Evolutionary conservation across 2,888 invertebrate genomes (phyloP).

Genomic region (Acronicta alni): DNA sequence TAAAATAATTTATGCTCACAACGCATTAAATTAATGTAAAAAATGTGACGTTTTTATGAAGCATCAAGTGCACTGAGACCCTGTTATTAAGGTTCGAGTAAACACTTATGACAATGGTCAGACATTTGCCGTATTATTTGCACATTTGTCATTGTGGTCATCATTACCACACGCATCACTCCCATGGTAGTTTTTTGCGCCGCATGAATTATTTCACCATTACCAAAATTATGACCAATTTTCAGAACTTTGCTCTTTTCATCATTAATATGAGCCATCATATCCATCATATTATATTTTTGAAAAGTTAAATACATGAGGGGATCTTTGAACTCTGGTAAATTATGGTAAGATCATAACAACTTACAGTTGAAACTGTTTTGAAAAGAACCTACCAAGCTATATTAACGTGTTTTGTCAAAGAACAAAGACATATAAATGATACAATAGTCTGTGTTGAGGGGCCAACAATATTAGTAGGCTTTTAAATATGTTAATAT

Average conservation of each 20-base stretch:
- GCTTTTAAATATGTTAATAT: background rate
- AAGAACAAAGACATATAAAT: background rate
- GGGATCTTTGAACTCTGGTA: background rate
- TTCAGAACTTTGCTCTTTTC: conserved; percentile 23
- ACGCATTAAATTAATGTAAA: conserved; percentile 12
- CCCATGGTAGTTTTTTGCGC: conserved; percentile 14
- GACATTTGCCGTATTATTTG: conserved; percentile 22
- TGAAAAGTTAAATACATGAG: background rate
- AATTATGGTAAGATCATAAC: background rate
- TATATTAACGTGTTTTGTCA: background rate
- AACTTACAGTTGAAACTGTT: background rate
- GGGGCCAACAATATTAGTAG: background rate
- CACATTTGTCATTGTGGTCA: conserved; percentile 28
- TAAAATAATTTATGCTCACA: conserved; percentile 2
- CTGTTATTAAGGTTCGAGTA: conserved; percentile 11
- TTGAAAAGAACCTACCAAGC: conserved; percentile 2
- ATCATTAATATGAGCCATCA: conserved; percentile 13
- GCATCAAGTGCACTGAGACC: conserved; percentile 10
- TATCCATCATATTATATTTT: conserved; percentile 3
- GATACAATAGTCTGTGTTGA: background rate
- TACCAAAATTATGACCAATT: conserved; percentile 24
- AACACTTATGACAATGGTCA: conserved; percentile 20
- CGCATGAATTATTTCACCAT: conserved; percentile 42
- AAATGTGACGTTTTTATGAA: background rate
- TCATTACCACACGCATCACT: conserved; percentile 19